Percentiles rank a stretch among this genome's conserved stretches.
phyloP scores from a whole-genome alignment of 1,140 invertebrate genomes.

The Microplitis mediator region DNA sequence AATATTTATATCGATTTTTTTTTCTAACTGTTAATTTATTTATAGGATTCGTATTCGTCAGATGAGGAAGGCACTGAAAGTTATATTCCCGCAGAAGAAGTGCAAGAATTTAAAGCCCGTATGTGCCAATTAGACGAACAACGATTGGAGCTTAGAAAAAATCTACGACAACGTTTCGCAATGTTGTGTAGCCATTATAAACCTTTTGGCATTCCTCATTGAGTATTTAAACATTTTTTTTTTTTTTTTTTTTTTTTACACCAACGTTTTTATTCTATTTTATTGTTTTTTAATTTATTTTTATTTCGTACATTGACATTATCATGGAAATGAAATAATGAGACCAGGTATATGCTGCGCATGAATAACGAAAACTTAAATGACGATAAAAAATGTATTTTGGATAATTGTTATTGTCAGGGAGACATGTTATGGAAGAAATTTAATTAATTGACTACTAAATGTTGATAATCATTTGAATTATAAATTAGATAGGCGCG shows the following conservation, averaged over 20 bases:
- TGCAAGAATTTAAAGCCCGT: slow-evolving; percentile 79
- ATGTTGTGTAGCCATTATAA: slow-evolving; percentile 69
- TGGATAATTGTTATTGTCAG: slow-evolving; percentile 34
- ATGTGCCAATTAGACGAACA: slow-evolving; percentile 76
- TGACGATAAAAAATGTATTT: slow-evolving; percentile 36
- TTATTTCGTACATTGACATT: slow-evolving; percentile 37
- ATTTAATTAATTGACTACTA: neutral
- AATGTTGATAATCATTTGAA: neutral
- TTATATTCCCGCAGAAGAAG: slow-evolving; percentile 87
- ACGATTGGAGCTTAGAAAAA: slow-evolving; percentile 81
- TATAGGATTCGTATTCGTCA: slow-evolving; percentile 69
- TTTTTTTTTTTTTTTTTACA: slow-evolving; percentile 9
- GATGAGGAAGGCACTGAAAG: slow-evolving; percentile 74
- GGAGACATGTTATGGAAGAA: neutral
- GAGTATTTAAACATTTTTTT: slow-evolving; percentile 39
- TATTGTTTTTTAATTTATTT: slow-evolving; percentile 40
- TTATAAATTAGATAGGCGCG: neutral
- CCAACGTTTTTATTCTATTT: slow-evolving; percentile 23
- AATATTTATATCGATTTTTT: neutral
- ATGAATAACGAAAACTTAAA: too few relatives aligned
- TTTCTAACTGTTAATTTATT: slow-evolving; percentile 3
- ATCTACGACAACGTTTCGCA: slow-evolving; percentile 80
- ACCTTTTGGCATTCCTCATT: slow-evolving; percentile 50
- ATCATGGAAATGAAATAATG: too few relatives aligned
- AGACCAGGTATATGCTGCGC: too few relatives aligned